Conservation (phyloP, 2,888 invertebrate species). For the Amphipyra berbera region DNA sequence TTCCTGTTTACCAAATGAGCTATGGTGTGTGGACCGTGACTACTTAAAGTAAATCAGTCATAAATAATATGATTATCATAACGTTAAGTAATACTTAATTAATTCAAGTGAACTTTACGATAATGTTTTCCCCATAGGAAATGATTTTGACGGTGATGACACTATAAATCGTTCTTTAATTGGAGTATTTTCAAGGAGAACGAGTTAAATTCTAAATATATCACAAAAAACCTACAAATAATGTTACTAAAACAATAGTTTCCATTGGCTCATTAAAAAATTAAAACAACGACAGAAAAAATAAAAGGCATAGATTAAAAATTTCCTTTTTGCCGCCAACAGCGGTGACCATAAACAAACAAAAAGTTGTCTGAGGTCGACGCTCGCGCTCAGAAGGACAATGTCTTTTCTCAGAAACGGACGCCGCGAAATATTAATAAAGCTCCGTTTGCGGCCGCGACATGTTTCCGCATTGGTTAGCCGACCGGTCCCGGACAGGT, state of each 20-base stretch:
- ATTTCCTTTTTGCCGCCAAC: conserved; percentile 46
- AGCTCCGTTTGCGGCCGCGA: conserved; percentile 58
- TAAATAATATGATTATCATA: conserved; percentile 11
- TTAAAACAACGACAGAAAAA: conserved; percentile 16
- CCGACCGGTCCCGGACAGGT: conserved; percentile 44
- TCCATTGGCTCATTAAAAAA: conserved; percentile 5
- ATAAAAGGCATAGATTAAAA: conserved; percentile 55
- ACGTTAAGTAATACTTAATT: conserved; percentile 18
- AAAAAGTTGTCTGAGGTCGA: conserved; percentile 74
- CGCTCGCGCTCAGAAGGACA: conserved; percentile 77
- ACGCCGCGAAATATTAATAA: conserved; percentile 77
- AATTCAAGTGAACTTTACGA: conserved; percentile 23
- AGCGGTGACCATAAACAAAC: conserved; percentile 69
- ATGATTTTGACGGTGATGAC: conserved; percentile 15
- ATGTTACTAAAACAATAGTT: conserved; percentile 4
- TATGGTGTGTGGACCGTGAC: neutral
- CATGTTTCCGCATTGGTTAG: conserved; percentile 71
- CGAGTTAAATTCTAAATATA: neutral
- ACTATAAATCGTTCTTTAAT: conserved; percentile 7
- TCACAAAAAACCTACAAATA: conserved; percentile 1
- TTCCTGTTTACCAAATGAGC: neutral
- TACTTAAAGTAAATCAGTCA: conserved; percentile 5
- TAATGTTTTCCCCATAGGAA: too few relatives aligned
- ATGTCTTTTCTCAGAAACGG: conserved; percentile 82
- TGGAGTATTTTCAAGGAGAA: conserved; percentile 18